These are phyloP conservation scores for Dendropsophus ebraccatus DNA, from an alignment of 2,113 vertebrate species.

Conservation along the genomic window DNA sequence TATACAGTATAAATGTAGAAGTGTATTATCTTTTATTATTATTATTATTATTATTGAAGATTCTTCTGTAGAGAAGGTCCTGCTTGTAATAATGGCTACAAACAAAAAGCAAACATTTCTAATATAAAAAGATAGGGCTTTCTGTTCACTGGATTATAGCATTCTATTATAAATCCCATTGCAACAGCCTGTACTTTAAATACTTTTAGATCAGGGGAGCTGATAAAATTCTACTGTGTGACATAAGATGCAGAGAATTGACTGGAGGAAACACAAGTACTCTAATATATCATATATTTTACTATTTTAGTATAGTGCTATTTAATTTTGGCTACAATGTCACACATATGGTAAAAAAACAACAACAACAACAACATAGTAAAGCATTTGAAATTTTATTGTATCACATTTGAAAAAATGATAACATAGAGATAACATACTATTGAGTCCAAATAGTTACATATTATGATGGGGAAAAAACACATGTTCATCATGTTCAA, in stretches of 20 bases:
- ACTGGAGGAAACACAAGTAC: slow-evolving; percentile 8
- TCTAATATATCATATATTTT: slow-evolving; percentile 19
- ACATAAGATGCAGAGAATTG: slow-evolving; percentile 7
- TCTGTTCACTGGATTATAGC: slow-evolving; percentile 18
- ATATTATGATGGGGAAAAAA: too few species aligned
- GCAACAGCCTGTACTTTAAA: slow-evolving; percentile 11
- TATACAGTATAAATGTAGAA: slow-evolving; percentile 43
- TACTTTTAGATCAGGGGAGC: neutral
- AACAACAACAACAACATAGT: neutral
- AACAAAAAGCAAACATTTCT: slow-evolving; percentile 36
- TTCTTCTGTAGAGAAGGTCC: slow-evolving; percentile 12
- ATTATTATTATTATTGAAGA: slow-evolving; percentile 35
- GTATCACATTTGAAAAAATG: neutral
- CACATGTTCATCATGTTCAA: too few species aligned
- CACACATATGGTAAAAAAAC: neutral
- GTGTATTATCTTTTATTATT: slow-evolving; percentile 39
- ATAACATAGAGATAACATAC: too few species aligned
- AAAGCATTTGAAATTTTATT: neutral
- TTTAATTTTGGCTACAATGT: neutral
- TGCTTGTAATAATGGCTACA: slow-evolving; percentile 24
- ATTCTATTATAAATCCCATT: slow-evolving; percentile 29
- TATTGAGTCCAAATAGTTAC: too few species aligned
- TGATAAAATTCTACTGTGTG: slow-evolving; percentile 13
- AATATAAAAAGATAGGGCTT: slow-evolving; percentile 31
- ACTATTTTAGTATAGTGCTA: neutral